Evolutionary conservation across 2,113 vertebrate genomes (phyloP).

Genomic region (Bos indicus): DNA sequence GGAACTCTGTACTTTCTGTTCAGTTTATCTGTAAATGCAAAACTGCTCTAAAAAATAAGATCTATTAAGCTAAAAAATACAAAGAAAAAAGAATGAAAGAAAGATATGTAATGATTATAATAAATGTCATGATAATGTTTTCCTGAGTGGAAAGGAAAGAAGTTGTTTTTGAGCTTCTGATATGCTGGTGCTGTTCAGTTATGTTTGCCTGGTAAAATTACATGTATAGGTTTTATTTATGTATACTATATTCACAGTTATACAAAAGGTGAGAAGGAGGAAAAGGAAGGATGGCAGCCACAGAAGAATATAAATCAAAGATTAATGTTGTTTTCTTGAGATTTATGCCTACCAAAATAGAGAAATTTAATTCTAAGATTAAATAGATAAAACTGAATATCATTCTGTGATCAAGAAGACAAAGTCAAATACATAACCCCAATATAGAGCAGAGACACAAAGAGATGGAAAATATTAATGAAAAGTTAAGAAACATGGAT

Average conservation of each 20-base stretch:
- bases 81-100: not conserved
- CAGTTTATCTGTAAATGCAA: not conserved
- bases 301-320: not conserved
- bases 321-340: not conserved
- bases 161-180: not conserved
- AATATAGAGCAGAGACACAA: not conserved
- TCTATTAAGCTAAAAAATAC: not conserved
- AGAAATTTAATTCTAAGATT: not conserved
- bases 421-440: not conserved
- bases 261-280: not conserved
- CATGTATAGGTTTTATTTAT: not conserved
- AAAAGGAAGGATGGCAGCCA: not conserved
- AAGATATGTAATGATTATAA: not conserved
- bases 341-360: not conserved
- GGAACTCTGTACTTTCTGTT: not conserved
- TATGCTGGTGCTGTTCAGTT: not conserved
- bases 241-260: not conserved
- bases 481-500: not conserved
- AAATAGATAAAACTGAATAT: not conserved
- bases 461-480: not conserved
- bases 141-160: not conserved
- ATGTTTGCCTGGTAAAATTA: not conserved
- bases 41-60: not conserved
- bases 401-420: not conserved
- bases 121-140: not conserved